phyloP scores from a whole-genome alignment of 2,797 vertebrate species.

The Tapera naevia region DNA sequence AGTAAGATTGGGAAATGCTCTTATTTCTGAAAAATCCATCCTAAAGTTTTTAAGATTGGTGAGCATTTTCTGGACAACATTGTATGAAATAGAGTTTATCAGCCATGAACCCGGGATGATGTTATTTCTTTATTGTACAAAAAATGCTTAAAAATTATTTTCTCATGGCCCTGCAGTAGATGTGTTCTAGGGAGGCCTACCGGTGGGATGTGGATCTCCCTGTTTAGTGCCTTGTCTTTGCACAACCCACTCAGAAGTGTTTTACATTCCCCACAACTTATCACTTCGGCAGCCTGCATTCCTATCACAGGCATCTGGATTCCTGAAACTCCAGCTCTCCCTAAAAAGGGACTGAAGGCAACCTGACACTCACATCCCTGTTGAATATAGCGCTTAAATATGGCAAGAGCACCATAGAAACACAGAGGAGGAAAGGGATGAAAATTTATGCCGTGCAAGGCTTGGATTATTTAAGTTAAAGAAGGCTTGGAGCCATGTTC shows the following conservation, averaged over 20 bases:
- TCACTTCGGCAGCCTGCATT: not conserved
- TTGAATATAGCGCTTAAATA: not conserved
- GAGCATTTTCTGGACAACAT: not conserved
- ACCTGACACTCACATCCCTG: not conserved
- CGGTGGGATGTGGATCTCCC: not conserved
- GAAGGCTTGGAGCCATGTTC: not conserved
- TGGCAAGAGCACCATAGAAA: not conserved
- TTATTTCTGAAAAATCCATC: not conserved
- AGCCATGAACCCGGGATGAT: not conserved
- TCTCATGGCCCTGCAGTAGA: not conserved
- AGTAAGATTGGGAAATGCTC: not conserved
- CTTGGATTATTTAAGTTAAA: not conserved
- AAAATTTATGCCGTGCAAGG: not conserved
- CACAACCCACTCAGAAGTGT: not conserved
- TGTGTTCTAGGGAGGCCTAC: not conserved
- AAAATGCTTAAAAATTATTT: not conserved
- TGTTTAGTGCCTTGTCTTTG: not conserved
- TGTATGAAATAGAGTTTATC: not conserved
- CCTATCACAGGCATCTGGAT: not conserved
- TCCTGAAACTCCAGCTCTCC: not conserved
- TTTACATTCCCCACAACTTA: not conserved
- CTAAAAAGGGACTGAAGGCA: not conserved
- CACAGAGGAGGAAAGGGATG: not conserved
- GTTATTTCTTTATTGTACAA: not conserved
- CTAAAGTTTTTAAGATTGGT: not conserved